Evolutionary conservation across 2,113 vertebrate species (phyloP), one percentile per base, ranked within the genome.

Genomic region (Andinoacara biseriatus): DNA sequence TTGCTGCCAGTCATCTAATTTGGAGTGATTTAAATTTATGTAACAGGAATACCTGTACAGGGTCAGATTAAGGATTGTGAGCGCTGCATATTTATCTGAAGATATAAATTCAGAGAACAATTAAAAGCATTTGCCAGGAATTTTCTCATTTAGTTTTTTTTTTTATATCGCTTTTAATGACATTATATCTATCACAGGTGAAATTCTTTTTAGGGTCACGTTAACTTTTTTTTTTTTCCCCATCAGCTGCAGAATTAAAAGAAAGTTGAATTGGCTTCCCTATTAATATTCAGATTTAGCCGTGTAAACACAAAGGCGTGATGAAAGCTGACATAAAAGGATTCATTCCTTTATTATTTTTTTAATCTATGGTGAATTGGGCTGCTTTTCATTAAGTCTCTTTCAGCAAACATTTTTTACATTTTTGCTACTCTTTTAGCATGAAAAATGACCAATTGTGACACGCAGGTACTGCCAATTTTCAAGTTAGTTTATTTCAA

Each of bases 391-490:
- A 40, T 58, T 38, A 58, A 8, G 11, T 38, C 22, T 10, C 5
- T 0, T 75, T 33, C 7, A 33, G 33, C 6, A 6, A 33, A 33
- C 33, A 33, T 33, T 33, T 33, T 33, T 33, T 33, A 33, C 5
- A 33, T 33, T 33, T 7, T 33, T 33, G 33, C 4, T 40, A n/a
- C n/a, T 43, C 14, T 7, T 18, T 26, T 15, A 18, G 17, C 17
- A 49, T 4, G 10, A 43, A 43, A 40, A 40, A 5, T 3, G 11
- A 31, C 54, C 31, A 5, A 57, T 74, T n/a, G 11, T n/a, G 10
- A 74, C 11, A 99, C 5, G 84, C 98, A 97, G 98, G 98, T 99
- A 97, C 94, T 9, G 4, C 22, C n/a, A 7, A 0, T 13, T 20
- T 18, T 10, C 31, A n/a, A 56, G 29, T 11, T 14, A 7, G 20